Base-by-base conservation (phyloP, 2,888 invertebrate genomes). In the Drosophila pegasa region DNA sequence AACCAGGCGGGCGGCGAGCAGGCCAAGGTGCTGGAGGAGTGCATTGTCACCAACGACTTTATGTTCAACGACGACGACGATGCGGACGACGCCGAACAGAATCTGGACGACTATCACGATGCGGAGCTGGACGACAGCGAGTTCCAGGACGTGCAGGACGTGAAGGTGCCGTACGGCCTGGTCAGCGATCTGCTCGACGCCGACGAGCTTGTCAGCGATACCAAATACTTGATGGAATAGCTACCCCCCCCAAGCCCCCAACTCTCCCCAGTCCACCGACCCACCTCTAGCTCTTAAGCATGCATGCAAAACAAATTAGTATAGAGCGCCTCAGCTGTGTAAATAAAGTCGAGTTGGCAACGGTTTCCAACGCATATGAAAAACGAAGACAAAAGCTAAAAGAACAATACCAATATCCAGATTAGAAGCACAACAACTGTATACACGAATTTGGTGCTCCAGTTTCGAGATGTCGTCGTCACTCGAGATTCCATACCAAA, bases 11-110 rank as follows among this genome's bases (percentile, higher is more conserved):
- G 74, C 6, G 72, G 50, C 0, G 80, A 82, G 7, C 76, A 82
- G 45, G 45, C 71, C 22, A 85, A 85, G 45, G 82, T 84, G 0
- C 43, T 85, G 22, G 89, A 89, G 51, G 90, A 90, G 40, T 87
- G 89, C 59, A 86, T 90, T 48, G 88, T 85, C n/a, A 83, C 81
- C 7, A 82, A 85, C 16, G 86, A 90, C 63, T 86, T 85, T 18
- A 88, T 88, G 75, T 85, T 85, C 10, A 74, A 80, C 51, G 79
- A 82, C 12, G 79, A 82, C 12, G 80, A 84, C 14, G 79, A 79
- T 16, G 62, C 48, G 2, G 71, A 70, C 2, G 65, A 69, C 7
- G n/a, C 45, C 22, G 56, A 62, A 10, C 69, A 61, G 29, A 57
- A 57, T 7, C 20, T 74, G 33, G 63, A 66, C 8, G 65, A 61